Percentiles rank a stretch among this genome's conserved stretches.
These are phyloP conservation scores for Glomeris marginata DNA, from an alignment of 2,888 invertebrate genomes.

Conservation along the genomic window DNA sequence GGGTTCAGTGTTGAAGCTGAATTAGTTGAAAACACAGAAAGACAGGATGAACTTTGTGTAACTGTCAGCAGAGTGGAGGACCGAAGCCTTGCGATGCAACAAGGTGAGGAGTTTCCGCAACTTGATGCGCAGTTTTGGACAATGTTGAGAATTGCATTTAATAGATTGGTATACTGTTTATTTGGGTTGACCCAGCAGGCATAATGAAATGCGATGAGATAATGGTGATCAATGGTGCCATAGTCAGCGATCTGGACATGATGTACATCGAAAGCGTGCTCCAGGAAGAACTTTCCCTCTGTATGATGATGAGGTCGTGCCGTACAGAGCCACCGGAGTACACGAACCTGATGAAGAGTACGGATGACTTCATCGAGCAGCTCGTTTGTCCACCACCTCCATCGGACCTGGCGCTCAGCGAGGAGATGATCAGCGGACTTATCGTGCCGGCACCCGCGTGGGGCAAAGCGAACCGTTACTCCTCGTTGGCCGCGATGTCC, in stretches of 20 bases:
- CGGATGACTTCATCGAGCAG: conserved; percentile 91
- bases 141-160: too few relatives aligned
- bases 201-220: conserved; percentile 96
- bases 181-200: conserved; percentile 44
- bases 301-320: conserved; percentile 92
- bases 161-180: too few relatives aligned
- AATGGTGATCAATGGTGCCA: conserved; percentile 96
- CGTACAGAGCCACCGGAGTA: conserved; percentile 45
- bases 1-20: conserved; percentile 97
- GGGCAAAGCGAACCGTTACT: conserved; percentile 46
- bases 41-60: conserved; percentile 92
- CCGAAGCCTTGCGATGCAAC: conserved; percentile 89
- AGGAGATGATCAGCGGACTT: conserved; percentile 90
- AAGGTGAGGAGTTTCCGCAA: conserved; percentile 48
- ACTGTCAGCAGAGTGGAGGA: conserved; percentile 93
- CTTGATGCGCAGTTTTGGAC: too few relatives aligned
- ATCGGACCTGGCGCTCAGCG: conserved; percentile 74
- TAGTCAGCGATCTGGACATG: conserved; percentile 97
- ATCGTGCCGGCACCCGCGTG: conserved; percentile 87
- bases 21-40: conserved; percentile 85
- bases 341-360: conserved; percentile 45
- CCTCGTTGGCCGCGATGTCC: conserved; percentile 3
- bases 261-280: conserved; percentile 95
- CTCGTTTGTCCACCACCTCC: conserved; percentile 94
- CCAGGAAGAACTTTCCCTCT: conserved; percentile 82